Percentiles rank a stretch among this genome's conserved stretches.
phyloP scores from a whole-genome alignment of 2,888 invertebrate species.

The Poecilus cupreus region DNA sequence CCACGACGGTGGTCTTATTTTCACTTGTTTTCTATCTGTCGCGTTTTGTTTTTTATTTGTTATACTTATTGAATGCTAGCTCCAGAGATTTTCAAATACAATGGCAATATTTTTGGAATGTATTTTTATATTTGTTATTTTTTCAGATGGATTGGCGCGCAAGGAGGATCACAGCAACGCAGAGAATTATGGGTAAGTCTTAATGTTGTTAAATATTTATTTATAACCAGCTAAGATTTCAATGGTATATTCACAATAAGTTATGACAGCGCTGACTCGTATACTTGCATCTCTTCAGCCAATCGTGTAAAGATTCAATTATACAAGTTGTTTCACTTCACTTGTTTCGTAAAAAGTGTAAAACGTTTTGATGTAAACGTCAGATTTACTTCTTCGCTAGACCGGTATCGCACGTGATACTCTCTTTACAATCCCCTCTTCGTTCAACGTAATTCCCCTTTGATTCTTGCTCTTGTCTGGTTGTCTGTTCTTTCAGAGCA shows the following conservation, averaged over 20 bases:
- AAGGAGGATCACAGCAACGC: too few species aligned
- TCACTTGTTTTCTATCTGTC: constrained; percentile 30
- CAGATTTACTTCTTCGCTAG: background rate
- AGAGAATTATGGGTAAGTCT: too few species aligned
- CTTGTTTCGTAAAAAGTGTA: background rate
- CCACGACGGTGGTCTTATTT: constrained; percentile 51
- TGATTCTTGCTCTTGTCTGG: constrained; percentile 17
- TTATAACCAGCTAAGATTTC: too few species aligned
- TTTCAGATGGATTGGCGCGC: too few species aligned
- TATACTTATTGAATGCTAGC: background rate
- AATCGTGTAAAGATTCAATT: constrained; percentile 11
- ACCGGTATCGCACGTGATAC: background rate
- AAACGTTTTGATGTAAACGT: constrained; percentile 38
- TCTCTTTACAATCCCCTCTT: background rate
- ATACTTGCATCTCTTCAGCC: background rate
- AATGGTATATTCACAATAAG: too few species aligned
- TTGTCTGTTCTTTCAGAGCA: constrained; percentile 15
- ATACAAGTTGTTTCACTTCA: constrained; percentile 16
- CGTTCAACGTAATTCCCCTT: background rate
- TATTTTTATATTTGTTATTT: too few species aligned
- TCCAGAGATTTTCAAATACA: background rate
- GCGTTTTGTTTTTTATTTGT: background rate
- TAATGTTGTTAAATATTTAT: too few species aligned
- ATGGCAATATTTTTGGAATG: too few species aligned
- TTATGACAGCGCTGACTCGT: constrained; percentile 10